phyloP scores from a whole-genome alignment of 2,797 vertebrate genomes.

The Dermochelys coriacea region DNA sequence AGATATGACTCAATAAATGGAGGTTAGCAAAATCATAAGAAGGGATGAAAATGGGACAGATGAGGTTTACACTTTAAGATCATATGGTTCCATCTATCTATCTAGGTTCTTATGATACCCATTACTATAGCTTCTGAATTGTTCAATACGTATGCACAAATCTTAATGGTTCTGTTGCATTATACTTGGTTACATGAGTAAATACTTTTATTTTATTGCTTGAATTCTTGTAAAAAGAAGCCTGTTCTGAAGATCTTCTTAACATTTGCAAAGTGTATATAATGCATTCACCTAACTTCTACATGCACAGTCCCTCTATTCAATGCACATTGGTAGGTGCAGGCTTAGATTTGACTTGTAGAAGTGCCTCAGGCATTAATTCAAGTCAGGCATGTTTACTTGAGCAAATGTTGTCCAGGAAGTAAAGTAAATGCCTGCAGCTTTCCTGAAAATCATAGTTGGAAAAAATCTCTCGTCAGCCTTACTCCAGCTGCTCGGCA shows the following conservation, averaged over 20 bases:
- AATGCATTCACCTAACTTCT: background rate
- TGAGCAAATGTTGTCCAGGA: background rate
- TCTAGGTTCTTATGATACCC: background rate
- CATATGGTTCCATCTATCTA: background rate
- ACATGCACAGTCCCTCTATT: background rate
- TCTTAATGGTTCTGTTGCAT: background rate
- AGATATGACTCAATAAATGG: background rate
- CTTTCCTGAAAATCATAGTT: background rate
- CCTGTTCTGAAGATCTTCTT: background rate
- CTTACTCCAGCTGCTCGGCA: background rate
- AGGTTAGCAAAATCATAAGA: background rate
- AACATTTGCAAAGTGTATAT: background rate
- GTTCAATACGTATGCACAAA: background rate
- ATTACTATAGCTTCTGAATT: background rate
- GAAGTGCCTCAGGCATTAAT: background rate
- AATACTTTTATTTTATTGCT: background rate
- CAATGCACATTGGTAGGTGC: background rate
- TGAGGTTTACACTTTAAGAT: background rate
- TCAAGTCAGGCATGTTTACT: background rate
- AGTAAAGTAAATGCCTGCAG: background rate
- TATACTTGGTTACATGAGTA: background rate
- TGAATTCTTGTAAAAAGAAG: background rate
- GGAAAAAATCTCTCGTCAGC: background rate
- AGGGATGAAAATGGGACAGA: accelerated
- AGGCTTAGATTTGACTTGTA: background rate